Percentiles rank a stretch among this genome's conserved stretches.
phyloP scores from a whole-genome alignment of 1,140 invertebrate species.

The Zophobas morio region DNA sequence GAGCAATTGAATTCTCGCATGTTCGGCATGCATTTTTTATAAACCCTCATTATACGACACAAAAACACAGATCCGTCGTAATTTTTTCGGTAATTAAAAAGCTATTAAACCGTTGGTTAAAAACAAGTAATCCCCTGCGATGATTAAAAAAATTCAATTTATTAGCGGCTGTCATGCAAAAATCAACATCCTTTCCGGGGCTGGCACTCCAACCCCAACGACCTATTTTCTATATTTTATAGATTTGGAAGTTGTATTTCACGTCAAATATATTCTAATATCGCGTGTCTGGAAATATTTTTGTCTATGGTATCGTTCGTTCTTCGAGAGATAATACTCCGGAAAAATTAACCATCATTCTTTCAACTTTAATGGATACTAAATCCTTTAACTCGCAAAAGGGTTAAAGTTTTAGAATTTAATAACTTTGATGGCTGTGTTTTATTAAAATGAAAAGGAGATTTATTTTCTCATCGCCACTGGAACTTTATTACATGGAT shows the following conservation, averaged over 20 bases:
- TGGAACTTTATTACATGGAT: no score
- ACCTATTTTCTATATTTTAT: constrained; percentile 1
- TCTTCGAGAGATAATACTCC: constrained; percentile 20
- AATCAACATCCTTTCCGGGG: neutral
- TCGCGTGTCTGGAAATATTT: constrained; percentile 12
- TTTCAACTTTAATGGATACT: neutral
- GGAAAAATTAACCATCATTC: neutral
- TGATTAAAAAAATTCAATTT: constrained; percentile 16
- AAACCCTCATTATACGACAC: neutral
- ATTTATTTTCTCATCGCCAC: no score
- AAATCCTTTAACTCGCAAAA: neutral
- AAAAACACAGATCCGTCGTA: neutral
- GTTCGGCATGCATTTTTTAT: neutral
- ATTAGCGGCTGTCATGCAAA: neutral
- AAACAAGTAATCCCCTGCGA: neutral
- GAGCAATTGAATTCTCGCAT: neutral
- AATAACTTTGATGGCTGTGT: no score
- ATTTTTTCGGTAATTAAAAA: neutral
- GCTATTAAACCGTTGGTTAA: neutral
- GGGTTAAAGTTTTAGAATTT: no score
- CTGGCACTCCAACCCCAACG: constrained; percentile 2
- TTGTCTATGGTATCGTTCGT: constrained; percentile 8
- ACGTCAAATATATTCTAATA: constrained; percentile 10
- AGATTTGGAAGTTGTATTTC: constrained; percentile 17
- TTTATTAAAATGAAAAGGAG: no score